These are phyloP conservation scores for Colinus virginianus DNA, from an alignment of 2,113 vertebrate genomes.

Conservation along the genomic window DNA sequence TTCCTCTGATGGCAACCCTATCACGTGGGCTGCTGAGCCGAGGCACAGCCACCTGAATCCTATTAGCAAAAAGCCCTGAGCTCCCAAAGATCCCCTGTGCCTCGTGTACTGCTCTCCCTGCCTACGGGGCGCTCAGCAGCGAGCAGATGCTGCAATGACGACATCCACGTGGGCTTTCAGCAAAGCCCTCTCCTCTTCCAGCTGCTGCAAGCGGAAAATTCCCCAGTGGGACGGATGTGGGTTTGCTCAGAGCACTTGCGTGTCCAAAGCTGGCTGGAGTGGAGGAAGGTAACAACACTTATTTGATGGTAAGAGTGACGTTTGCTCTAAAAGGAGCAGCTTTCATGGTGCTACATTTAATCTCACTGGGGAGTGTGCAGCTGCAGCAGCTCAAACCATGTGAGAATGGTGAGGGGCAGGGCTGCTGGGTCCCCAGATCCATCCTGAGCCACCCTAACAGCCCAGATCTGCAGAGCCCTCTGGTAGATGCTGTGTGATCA, in stretches of 20 bases:
- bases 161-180: not conserved
- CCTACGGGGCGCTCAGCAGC: not conserved
- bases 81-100: slow-evolving; percentile 1
- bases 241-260: not conserved
- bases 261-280: not conserved
- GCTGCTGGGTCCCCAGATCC: not conserved
- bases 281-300: not conserved
- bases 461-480: not conserved
- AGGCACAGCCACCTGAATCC: not conserved
- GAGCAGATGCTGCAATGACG: not conserved
- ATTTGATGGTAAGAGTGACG: not conserved
- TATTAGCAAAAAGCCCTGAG: slow-evolving; percentile 14
- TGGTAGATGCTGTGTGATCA: not conserved
- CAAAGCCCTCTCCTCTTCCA: not conserved
- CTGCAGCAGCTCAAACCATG: not conserved
- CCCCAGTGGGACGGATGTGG: not conserved
- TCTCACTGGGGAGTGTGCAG: not conserved
- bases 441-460: not conserved
- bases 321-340: not conserved
- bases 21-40: slow-evolving; percentile 2
- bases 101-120: not conserved
- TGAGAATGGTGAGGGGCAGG: not conserved
- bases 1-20: not conserved
- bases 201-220: not conserved
- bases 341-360: not conserved